Conservation (phyloP, 2,797 vertebrate genomes). For the Carcharodon carcharias region DNA sequence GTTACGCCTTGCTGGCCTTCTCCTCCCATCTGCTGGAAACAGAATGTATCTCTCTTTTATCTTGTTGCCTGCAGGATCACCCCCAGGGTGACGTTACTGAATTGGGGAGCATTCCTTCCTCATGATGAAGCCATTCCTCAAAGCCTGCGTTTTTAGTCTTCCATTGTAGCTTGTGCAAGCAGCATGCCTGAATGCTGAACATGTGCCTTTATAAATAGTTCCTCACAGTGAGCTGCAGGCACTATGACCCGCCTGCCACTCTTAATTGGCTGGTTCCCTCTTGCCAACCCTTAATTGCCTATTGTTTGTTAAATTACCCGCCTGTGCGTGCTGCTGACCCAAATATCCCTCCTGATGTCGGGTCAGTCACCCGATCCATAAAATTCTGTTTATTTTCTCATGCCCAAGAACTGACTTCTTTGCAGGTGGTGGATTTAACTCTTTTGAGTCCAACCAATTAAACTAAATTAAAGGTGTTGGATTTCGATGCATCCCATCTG, state of each 20-base stretch:
- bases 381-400: not conserved
- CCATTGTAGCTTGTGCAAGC: not conserved
- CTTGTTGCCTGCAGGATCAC: too few relatives aligned
- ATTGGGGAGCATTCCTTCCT: too few relatives aligned
- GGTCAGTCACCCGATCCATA: not conserved
- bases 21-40: too few relatives aligned
- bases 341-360: too few relatives aligned
- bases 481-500: not conserved
- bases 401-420: not conserved
- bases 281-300: not conserved
- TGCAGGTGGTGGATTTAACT: not conserved
- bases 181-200: not conserved
- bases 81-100: too few relatives aligned
- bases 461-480: not conserved
- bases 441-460: too few relatives aligned
- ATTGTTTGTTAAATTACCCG: too few relatives aligned
- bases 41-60: too few relatives aligned
- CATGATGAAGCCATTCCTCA: too few relatives aligned
- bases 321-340: too few relatives aligned
- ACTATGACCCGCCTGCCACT: not conserved
- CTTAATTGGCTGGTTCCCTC: not conserved
- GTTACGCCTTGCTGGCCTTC: too few relatives aligned
- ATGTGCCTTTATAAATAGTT: not conserved
- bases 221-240: not conserved
- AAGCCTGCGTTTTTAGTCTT: not conserved